phyloP scores from a whole-genome alignment of 2,888 invertebrate genomes.

The Podotricha telesiphe region DNA sequence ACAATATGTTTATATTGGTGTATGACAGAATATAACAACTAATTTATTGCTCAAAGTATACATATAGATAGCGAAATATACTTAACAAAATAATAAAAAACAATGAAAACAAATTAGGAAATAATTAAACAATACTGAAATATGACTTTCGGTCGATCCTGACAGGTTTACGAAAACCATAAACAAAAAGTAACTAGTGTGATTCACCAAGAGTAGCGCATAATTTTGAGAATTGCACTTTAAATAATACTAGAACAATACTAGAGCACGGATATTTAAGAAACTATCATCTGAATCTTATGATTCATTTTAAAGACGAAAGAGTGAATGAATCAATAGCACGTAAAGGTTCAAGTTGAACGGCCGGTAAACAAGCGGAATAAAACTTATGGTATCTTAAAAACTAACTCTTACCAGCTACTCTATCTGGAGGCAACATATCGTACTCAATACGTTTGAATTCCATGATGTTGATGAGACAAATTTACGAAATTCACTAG shows the following conservation, averaged over 20 bases:
- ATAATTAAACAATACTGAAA: too few species aligned
- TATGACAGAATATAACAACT: too few species aligned
- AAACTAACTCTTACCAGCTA: conserved; percentile 63
- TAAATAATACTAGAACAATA: not conserved
- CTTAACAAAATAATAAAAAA: too few species aligned
- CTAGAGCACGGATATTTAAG: too few species aligned
- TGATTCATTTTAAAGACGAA: not conserved
- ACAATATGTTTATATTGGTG: too few species aligned
- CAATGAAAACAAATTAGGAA: too few species aligned
- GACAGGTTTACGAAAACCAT: not conserved
- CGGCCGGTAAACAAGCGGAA: conserved; percentile 46
- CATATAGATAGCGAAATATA: too few species aligned
- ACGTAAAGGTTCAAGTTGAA: conserved; percentile 55
- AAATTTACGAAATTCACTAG: conserved; percentile 58
- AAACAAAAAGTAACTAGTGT: not conserved
- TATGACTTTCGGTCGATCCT: too few species aligned
- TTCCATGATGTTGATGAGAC: conserved; percentile 61
- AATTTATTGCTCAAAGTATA: too few species aligned
- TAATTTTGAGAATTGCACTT: not conserved
- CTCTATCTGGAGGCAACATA: conserved; percentile 52
- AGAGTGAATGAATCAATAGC: conserved; percentile 13
- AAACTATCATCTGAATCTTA: not conserved
- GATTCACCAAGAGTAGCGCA: not conserved
- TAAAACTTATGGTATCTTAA: not conserved
- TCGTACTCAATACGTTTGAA: conserved; percentile 51